Evolutionary conservation across 2,113 vertebrate species (phyloP).

Genomic region (Nothoprocta pentlandii): DNA sequence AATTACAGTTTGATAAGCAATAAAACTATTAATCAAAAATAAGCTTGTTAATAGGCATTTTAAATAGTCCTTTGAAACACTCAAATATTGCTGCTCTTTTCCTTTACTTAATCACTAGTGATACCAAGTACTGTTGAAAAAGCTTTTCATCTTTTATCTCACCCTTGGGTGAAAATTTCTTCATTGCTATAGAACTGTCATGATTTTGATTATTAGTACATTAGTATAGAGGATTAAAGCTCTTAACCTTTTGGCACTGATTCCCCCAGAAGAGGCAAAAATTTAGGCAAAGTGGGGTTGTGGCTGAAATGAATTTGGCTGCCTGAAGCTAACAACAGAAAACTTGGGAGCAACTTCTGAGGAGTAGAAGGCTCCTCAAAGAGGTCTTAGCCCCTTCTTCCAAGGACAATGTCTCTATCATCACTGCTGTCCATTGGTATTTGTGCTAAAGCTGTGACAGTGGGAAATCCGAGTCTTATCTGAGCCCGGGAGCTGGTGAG

Average conservation of each 20-base stretch:
- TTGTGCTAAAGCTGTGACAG: not conserved
- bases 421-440: not conserved
- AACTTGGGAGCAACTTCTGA: not conserved
- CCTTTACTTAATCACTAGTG: not conserved
- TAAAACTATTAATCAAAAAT: not conserved
- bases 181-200: not conserved
- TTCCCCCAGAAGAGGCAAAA: not conserved
- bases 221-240: not conserved
- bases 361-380: not conserved
- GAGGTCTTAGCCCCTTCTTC: not conserved
- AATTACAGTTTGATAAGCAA: not conserved
- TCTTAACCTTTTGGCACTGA: not conserved
- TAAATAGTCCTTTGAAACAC: not conserved
- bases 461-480: not conserved
- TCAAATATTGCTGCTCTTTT: not conserved
- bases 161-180: not conserved
- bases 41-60: not conserved
- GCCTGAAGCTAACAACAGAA: not conserved
- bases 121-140: not conserved
- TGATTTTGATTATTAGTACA: not conserved
- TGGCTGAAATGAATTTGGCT: not conserved
- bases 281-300: not conserved
- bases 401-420: not conserved
- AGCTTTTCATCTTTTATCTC: not conserved
- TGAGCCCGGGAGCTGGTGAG: not conserved